Conservation (phyloP, 2,113 vertebrate species). For the Haemorhous mexicanus region DNA sequence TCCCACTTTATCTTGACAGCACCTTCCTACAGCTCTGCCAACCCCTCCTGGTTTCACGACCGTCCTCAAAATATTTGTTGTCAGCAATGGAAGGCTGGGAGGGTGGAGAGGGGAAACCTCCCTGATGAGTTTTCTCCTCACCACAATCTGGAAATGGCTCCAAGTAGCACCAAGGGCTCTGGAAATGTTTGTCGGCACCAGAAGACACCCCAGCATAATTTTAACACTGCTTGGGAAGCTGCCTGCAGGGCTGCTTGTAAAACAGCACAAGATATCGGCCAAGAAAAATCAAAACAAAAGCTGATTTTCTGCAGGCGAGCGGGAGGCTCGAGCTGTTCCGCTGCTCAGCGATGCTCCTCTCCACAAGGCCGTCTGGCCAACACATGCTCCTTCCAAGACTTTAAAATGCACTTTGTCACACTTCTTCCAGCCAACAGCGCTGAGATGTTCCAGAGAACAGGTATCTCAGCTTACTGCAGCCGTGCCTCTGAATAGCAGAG, state of each 20-base stretch:
- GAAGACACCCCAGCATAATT: neutral
- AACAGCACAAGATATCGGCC: neutral
- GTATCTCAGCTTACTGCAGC: neutral
- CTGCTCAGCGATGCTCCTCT: neutral
- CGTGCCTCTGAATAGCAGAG: neutral
- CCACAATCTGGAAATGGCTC: neutral
- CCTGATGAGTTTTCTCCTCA: neutral
- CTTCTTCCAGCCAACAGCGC: neutral
- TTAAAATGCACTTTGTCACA: neutral
- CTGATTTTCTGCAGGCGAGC: neutral
- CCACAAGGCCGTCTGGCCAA: neutral
- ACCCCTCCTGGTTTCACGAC: neutral
- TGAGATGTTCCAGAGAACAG: neutral
- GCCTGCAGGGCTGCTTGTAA: neutral
- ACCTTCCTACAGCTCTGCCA: neutral
- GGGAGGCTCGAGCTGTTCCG: neutral
- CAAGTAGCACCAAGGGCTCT: neutral
- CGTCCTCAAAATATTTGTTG: neutral
- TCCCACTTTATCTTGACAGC: neutral
- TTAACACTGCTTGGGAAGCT: neutral
- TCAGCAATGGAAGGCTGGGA: neutral
- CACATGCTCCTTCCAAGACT: constrained; percentile 28
- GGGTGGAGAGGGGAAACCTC: neutral
- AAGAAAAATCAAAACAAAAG: constrained; percentile 29
- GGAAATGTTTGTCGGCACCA: neutral